Percentiles rank a stretch among this genome's conserved stretches.
phyloP scores from a whole-genome alignment of 2,113 vertebrate genomes.

The Beaufortia kweichowensis region DNA sequence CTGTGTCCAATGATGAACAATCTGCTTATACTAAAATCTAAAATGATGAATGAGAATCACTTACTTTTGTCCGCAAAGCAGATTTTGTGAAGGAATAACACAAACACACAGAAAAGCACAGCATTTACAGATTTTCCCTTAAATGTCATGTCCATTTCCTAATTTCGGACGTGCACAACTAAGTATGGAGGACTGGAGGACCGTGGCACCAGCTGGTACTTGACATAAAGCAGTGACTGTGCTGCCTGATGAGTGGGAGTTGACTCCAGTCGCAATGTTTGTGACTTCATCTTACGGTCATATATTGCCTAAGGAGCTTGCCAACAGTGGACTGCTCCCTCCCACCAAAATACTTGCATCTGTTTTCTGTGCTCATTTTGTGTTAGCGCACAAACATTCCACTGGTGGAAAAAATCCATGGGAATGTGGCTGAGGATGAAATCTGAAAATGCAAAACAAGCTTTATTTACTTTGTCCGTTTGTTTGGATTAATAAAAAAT shows the following conservation, averaged over 20 bases:
- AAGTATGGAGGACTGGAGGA: conserved; percentile 68
- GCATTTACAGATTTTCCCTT: conserved; percentile 57
- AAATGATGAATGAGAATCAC: conserved; percentile 51
- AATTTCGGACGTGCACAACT: conserved; percentile 59
- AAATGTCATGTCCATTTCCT: conserved; percentile 70
- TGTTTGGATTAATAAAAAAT: too few relatives aligned
- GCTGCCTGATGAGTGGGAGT: conserved; percentile 72
- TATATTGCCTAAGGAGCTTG: conserved; percentile 68
- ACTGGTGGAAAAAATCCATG: conserved; percentile 10
- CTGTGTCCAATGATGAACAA: not conserved
- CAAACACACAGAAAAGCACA: conserved; percentile 57
- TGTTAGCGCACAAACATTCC: conserved; percentile 30
- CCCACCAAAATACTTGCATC: conserved; percentile 76
- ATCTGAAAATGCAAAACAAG: not conserved
- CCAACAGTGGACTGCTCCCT: conserved; percentile 67
- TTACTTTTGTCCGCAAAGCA: conserved; percentile 70
- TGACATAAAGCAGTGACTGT: conserved; percentile 75
- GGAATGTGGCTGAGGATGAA: conserved; percentile 37
- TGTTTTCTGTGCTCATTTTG: conserved; percentile 64
- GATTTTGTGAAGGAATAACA: conserved; percentile 52
- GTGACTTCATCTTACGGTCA: conserved; percentile 74
- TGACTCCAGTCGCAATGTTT: conserved; percentile 74
- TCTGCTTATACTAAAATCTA: not conserved
- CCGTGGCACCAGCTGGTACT: conserved; percentile 77
- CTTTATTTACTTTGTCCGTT: not conserved